These are phyloP conservation scores for Clamator glandarius DNA, from an alignment of 2,797 vertebrate genomes.

Conservation along the genomic window DNA sequence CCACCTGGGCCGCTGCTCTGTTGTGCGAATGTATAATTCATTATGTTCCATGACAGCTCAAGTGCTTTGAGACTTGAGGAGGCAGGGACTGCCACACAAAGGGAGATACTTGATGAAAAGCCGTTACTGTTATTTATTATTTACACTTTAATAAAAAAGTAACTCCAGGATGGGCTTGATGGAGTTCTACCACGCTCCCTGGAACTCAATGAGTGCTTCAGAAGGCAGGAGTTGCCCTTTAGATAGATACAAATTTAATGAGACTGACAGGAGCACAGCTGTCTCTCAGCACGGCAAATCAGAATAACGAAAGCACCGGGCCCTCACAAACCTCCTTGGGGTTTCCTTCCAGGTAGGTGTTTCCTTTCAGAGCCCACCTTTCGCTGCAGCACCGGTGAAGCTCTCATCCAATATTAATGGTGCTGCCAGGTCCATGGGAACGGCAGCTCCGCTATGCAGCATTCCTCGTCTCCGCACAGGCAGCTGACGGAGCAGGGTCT, in stretches of 20 bases:
- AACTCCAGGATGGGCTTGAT: background rate
- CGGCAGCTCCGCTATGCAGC: background rate
- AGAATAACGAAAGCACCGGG: background rate
- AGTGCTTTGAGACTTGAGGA: background rate
- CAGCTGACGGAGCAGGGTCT: background rate
- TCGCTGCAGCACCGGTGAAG: background rate
- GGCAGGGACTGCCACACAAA: background rate
- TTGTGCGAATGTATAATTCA: background rate
- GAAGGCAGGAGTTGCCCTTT: background rate
- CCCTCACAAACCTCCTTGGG: background rate
- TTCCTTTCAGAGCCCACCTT: background rate
- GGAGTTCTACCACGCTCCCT: background rate
- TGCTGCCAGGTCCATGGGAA: background rate
- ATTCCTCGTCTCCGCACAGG: background rate
- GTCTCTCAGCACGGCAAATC: background rate
- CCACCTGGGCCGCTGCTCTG: background rate
- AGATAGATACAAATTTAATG: slow-evolving; percentile 21
- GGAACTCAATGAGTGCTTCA: background rate
- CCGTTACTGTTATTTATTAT: slow-evolving; percentile 22
- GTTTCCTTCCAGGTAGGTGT: background rate
- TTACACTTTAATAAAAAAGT: background rate
- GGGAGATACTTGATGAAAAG: background rate
- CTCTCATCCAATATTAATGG: background rate
- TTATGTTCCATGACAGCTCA: background rate
- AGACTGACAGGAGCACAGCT: background rate